phyloP scores from a whole-genome alignment of 1,140 invertebrate species.

The Danaus plexippus region DNA sequence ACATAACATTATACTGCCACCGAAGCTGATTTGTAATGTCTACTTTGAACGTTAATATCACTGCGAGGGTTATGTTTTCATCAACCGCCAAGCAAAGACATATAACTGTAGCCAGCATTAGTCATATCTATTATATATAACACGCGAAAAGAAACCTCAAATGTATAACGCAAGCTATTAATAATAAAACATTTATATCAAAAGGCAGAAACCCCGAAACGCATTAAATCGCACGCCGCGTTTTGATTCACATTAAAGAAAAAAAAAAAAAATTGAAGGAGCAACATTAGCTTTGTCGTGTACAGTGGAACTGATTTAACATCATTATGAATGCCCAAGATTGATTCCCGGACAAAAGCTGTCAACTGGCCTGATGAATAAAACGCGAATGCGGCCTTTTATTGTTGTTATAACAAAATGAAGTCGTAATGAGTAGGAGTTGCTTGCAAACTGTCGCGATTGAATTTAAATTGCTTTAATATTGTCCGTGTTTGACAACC shows the following conservation, averaged over 20 bases:
- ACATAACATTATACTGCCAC: no score
- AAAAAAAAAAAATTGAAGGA: conserved; percentile 47
- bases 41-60: no score
- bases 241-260: conserved; percentile 39
- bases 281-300: conserved; percentile 58
- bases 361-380: conserved; percentile 52
- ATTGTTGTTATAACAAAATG: conserved; percentile 70
- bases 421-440: conserved; percentile 64
- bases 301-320: conserved; percentile 59
- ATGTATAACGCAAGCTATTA: conserved; percentile 15
- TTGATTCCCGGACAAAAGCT: conserved; percentile 63
- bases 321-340: conserved; percentile 58
- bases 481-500: conserved; percentile 52
- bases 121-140: no score
- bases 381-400: conserved; percentile 45
- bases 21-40: no score
- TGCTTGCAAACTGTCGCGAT: conserved; percentile 51
- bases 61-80: no score
- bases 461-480: conserved; percentile 66
- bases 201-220: conserved; percentile 19
- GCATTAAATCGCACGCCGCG: conserved; percentile 23
- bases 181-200: conserved; percentile 17
- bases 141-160: not conserved
- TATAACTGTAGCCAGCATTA: no score
- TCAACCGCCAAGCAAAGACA: no score